phyloP scores from a whole-genome alignment of 1,140 invertebrate genomes.

The Micrasema minimum region DNA sequence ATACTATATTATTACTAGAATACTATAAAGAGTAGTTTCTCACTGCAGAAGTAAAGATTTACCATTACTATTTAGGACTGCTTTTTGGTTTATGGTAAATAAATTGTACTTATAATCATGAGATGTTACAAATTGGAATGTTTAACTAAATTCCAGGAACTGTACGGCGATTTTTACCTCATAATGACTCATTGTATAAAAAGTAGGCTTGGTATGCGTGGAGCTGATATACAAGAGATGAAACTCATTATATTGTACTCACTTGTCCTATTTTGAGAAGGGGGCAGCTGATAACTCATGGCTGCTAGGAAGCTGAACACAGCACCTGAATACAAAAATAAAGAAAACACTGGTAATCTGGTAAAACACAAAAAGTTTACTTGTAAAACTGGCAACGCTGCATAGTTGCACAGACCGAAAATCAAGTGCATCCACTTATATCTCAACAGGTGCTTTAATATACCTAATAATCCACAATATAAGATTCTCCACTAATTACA shows the following conservation, averaged over 20 bases:
- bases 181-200: slow-evolving; percentile 41
- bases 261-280: slow-evolving; percentile 81
- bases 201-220: background rate
- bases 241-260: too few relatives aligned
- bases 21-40: too few relatives aligned
- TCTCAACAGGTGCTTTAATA: slow-evolving; percentile 30
- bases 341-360: background rate
- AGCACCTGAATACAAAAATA: slow-evolving; percentile 42
- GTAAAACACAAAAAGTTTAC: slow-evolving; percentile 28
- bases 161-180: slow-evolving; percentile 36
- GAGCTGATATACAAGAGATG: slow-evolving; percentile 16
- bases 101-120: too few relatives aligned
- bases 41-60: too few relatives aligned
- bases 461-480: background rate
- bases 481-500: background rate
- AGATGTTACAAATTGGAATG: slow-evolving; percentile 15
- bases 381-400: slow-evolving; percentile 41
- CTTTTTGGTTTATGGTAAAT: too few relatives aligned
- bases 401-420: slow-evolving; percentile 25
- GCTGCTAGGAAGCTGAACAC: slow-evolving; percentile 53
- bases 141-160: slow-evolving; percentile 26
- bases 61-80: too few relatives aligned
- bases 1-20: too few relatives aligned
- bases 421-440: slow-evolving; percentile 22
- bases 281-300: slow-evolving; percentile 85